Conservation (phyloP, 1,140 invertebrate genomes). For the Leptopilina boulardi region DNA sequence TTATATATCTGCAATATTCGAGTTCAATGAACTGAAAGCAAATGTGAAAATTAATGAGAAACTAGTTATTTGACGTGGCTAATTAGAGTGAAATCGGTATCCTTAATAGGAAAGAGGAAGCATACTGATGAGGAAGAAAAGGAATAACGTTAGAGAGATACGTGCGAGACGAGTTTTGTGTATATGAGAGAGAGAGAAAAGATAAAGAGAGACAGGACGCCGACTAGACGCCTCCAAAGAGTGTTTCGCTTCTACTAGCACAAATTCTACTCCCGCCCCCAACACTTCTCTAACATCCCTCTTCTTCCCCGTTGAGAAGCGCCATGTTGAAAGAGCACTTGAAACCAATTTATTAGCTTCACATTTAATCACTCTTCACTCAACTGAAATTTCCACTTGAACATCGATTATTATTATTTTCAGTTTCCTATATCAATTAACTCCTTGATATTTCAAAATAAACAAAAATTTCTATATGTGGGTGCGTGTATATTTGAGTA, state of each 20-base stretch:
- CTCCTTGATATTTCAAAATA: too few species aligned
- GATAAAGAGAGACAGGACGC: not conserved
- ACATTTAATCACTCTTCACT: not conserved
- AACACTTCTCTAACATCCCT: too few species aligned
- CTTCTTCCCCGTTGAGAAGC: not conserved
- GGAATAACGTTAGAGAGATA: not conserved
- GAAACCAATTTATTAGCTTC: conserved; percentile 1
- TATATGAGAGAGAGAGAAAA: too few species aligned
- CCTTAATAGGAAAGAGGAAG: not conserved
- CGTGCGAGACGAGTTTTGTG: not conserved
- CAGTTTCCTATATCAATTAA: too few species aligned
- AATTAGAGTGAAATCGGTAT: conserved; percentile 2
- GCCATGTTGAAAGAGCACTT: conserved; percentile 11
- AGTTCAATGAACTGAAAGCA: not conserved
- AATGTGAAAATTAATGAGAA: too few species aligned
- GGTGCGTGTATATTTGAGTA: too few species aligned
- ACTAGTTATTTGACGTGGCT: not conserved
- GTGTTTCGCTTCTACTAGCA: not conserved
- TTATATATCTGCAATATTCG: not conserved
- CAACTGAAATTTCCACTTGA: not conserved
- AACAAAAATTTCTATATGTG: too few species aligned
- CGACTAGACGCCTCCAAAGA: not conserved
- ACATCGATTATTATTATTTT: too few species aligned
- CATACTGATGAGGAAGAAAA: not conserved
- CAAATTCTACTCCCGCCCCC: too few species aligned